These are phyloP conservation scores for Collichthys lucidus DNA, from an alignment of 2,113 vertebrate species.

Conservation along the genomic window DNA sequence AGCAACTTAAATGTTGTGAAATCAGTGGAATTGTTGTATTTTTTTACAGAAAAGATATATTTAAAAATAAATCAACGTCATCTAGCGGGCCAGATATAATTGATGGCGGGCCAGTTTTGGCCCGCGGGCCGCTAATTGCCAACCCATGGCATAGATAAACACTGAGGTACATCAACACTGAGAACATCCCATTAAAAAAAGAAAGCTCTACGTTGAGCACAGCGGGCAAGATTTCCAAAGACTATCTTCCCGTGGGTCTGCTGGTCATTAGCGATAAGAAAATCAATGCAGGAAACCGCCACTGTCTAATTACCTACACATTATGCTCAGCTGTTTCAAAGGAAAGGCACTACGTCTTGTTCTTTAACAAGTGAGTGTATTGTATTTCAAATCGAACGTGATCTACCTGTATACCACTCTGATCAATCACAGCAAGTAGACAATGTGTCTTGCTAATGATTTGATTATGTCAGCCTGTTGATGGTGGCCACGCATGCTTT, in stretches of 20 bases:
- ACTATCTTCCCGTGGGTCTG: neutral
- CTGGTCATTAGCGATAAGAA: neutral
- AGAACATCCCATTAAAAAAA: constrained; percentile 23
- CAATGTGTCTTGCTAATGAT: neutral
- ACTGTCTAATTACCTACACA: constrained; percentile 32
- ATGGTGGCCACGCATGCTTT: neutral
- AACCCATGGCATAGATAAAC: constrained; percentile 30
- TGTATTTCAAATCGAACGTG: constrained; percentile 9
- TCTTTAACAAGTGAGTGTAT: neutral
- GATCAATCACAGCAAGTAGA: constrained; percentile 20
- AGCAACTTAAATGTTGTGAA: too few species aligned
- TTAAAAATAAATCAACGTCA: too few species aligned
- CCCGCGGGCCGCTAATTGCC: too few species aligned
- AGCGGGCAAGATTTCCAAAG: constrained; percentile 7
- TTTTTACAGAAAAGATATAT: too few species aligned
- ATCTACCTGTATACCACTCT: neutral
- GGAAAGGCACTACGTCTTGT: neutral
- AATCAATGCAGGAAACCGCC: neutral
- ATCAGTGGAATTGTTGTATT: too few species aligned
- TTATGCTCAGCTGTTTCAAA: neutral
- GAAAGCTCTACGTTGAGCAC: neutral
- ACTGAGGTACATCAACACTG: constrained; percentile 7
- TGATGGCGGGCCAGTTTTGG: too few species aligned
- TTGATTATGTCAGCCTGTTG: neutral
- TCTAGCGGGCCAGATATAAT: too few species aligned